These are phyloP conservation scores for Strix uralensis DNA, from an alignment of 2,113 vertebrate genomes.

Conservation along the genomic window DNA sequence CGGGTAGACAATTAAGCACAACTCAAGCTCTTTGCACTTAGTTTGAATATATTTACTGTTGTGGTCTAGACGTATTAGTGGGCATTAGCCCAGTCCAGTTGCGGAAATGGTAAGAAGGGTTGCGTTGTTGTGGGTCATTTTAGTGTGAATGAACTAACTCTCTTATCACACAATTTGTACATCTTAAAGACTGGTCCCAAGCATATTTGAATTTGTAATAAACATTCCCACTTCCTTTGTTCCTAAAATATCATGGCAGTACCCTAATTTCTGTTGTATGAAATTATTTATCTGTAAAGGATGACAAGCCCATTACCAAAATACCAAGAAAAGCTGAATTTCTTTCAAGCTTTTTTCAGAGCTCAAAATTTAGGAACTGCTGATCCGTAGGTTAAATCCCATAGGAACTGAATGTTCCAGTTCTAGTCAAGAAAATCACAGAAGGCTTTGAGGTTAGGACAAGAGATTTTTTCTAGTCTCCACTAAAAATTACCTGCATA, in stretches of 20 bases:
- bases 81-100: not conserved
- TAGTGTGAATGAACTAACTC: too few relatives aligned
- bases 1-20: not conserved
- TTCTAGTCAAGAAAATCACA: slow-evolving; percentile 17
- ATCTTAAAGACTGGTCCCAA: not conserved
- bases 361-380: not conserved
- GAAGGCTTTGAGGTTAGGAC: slow-evolving; percentile 2
- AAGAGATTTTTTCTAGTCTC: not conserved
- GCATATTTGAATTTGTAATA: not conserved
- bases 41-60: not conserved
- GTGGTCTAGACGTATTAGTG: not conserved
- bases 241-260: not conserved
- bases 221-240: not conserved
- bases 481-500: slow-evolving; percentile 32
- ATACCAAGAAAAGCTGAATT: not conserved
- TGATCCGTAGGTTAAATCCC: not conserved
- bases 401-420: not conserved
- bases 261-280: not conserved
- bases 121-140: not conserved
- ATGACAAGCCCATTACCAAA: not conserved
- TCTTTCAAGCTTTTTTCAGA: not conserved
- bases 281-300: not conserved
- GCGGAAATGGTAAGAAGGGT: not conserved
- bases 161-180: not conserved
- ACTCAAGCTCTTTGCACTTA: not conserved